A percentile compares a stretch with the other conserved stretches of the same genome.
These are phyloP conservation scores for Laodelphax striatellus DNA, from an alignment of 1,140 invertebrate genomes.

Conservation along the genomic window DNA sequence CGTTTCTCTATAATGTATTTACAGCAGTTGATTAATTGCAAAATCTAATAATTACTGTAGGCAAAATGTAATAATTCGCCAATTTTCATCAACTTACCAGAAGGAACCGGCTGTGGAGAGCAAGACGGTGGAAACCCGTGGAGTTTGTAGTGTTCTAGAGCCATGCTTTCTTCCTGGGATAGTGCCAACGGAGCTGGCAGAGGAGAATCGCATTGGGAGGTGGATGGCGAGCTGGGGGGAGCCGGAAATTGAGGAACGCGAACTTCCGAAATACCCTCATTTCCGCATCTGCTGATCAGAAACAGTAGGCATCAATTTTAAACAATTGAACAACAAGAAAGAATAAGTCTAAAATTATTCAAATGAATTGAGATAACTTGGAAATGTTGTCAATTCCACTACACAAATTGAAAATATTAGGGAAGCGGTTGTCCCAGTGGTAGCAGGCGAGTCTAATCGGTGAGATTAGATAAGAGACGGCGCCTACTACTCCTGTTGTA, in stretches of 20 bases:
- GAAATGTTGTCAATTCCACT: no score
- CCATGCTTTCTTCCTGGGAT: slow-evolving; percentile 58
- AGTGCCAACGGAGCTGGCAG: slow-evolving; percentile 58
- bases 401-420: no score
- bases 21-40: no score
- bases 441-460: no score
- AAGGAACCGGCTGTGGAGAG: slow-evolving; percentile 51
- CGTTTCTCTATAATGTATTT: no score
- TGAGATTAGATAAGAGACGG: no score
- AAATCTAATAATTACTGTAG: no score
- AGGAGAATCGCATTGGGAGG: slow-evolving; percentile 23
- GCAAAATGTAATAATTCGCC: no score
- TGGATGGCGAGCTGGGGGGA: slow-evolving; percentile 29
- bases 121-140: slow-evolving; percentile 56
- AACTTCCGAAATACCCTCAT: slow-evolving; percentile 35
- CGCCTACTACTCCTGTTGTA: no score
- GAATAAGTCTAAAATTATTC: no score
- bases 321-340: background rate
- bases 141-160: slow-evolving; percentile 58
- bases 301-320: background rate
- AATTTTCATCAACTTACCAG: slow-evolving; percentile 33
- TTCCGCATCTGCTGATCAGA: slow-evolving; percentile 12
- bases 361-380: no score
- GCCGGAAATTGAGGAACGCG: slow-evolving; percentile 49
- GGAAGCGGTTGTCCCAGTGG: no score